These are phyloP conservation scores for Cherax quadricarinatus DNA, from an alignment of 1,140 invertebrate genomes.

Conservation along the genomic window DNA sequence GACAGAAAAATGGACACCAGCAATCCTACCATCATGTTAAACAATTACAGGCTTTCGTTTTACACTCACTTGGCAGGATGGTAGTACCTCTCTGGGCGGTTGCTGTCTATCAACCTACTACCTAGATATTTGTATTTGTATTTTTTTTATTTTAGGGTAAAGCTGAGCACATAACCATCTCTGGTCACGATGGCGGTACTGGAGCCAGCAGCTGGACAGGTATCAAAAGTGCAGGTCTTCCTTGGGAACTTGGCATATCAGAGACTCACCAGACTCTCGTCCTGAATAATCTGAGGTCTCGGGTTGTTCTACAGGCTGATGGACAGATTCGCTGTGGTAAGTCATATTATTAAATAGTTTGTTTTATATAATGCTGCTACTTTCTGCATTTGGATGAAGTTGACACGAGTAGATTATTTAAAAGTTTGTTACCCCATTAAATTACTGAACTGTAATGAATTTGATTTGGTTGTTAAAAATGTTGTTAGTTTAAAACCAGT, in stretches of 20 bases:
- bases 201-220: slow-evolving; percentile 98
- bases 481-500: no score
- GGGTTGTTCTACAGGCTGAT: slow-evolving; percentile 96
- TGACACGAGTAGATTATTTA: neutral
- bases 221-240: slow-evolving; percentile 81
- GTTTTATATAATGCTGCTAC: neutral
- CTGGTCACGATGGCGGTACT: slow-evolving; percentile 98
- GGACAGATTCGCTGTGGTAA: slow-evolving; percentile 91
- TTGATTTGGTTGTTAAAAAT: no score
- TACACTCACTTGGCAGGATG: no score
- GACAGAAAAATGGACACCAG: no score
- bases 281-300: slow-evolving; percentile 95
- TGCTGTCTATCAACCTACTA: no score
- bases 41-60: no score
- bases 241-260: slow-evolving; percentile 97
- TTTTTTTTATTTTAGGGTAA: slow-evolving; percentile 84
- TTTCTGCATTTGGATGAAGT: neutral
- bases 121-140: no score
- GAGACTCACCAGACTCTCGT: slow-evolving; percentile 98
- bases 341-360: neutral
- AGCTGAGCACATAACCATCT: slow-evolving; percentile 98
- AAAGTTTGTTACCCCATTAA: neutral
- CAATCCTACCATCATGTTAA: no score
- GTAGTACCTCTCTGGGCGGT: no score
- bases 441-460: no score